These are phyloP conservation scores for Montipora capricornis DNA, from an alignment of 64 coral and sea anemone species.

Conservation along the genomic window DNA sequence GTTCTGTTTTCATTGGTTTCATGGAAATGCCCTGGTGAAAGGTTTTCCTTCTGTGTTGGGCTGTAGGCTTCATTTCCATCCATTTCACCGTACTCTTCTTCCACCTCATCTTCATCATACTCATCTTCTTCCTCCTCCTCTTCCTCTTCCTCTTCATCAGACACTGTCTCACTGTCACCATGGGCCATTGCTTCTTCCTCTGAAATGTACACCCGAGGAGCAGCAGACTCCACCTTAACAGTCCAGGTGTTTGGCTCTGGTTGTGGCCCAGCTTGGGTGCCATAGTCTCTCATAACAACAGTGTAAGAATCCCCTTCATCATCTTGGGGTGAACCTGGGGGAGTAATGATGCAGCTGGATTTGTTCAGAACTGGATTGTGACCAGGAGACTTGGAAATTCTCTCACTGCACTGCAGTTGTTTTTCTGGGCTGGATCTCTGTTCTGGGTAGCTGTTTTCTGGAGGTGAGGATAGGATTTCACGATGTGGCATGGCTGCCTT, in stretches of 20 bases:
- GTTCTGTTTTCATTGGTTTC: slow-evolving; percentile 51
- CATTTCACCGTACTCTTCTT: neutral
- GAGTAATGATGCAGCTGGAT: slow-evolving; percentile 89
- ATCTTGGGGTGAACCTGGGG: slow-evolving; percentile 88
- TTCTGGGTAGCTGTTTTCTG: slow-evolving; percentile 22
- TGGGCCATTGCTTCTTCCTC: slow-evolving; percentile 60
- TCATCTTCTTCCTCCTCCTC: slow-evolving; percentile 17
- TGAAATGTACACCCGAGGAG: slow-evolving; percentile 56
- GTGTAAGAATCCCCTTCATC: slow-evolving; percentile 69
- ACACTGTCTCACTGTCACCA: neutral
- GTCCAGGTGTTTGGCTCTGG: slow-evolving; percentile 29
- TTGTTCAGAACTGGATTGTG: slow-evolving; percentile 63
- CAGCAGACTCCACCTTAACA: slow-evolving; percentile 59
- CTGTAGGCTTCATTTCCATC: slow-evolving; percentile 38
- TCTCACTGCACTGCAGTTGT: slow-evolving; percentile 54
- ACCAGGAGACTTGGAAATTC: slow-evolving; percentile 54
- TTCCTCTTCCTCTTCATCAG: slow-evolving; percentile 15
- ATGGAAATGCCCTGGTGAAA: slow-evolving; percentile 56
- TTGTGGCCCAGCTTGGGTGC: slow-evolving; percentile 81
- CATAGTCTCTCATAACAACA: slow-evolving; percentile 90
- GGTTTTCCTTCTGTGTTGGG: slow-evolving; percentile 53
- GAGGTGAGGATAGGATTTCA: slow-evolving; percentile 21
- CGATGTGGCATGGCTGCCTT: slow-evolving; percentile 63
- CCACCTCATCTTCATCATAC: neutral
- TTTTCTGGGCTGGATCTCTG: slow-evolving; percentile 22